These are phyloP conservation scores for Monoplex corrugatus DNA, from an alignment of 2,888 invertebrate species.

Conservation along the genomic window DNA sequence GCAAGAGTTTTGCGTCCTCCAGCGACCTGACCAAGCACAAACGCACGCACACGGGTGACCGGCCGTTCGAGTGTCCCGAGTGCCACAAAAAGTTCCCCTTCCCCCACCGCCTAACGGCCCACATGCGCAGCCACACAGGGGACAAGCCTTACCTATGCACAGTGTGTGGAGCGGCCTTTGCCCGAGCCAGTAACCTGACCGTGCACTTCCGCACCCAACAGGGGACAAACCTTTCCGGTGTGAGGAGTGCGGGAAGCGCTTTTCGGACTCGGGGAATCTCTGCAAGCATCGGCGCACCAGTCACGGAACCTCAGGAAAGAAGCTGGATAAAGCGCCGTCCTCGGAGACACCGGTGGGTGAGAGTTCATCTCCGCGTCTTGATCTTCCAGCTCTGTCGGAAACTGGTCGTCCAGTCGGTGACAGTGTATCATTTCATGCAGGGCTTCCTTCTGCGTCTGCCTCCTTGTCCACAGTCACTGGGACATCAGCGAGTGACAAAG, in stretches of 20 bases:
- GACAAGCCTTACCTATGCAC: constrained; percentile 40
- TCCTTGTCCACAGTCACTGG: too few species aligned
- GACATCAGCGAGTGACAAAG: background rate
- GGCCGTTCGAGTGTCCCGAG: constrained; percentile 27
- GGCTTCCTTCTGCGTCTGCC: too few species aligned
- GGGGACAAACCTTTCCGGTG: constrained; percentile 45
- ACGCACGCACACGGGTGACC: constrained; percentile 34
- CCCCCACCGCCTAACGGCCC: constrained; percentile 39
- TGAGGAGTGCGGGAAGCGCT: constrained; percentile 37
- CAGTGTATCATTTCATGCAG: too few species aligned
- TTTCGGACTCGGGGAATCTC: constrained; percentile 46
- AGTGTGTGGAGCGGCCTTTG: constrained; percentile 41
- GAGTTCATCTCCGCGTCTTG: background rate
- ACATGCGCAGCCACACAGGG: constrained; percentile 45
- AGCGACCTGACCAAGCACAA: constrained; percentile 49
- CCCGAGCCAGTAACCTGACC: constrained; percentile 43
- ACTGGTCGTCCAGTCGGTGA: background rate
- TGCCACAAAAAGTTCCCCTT: constrained; percentile 38
- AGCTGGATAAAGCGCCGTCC: background rate
- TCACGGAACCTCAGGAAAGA: background rate
- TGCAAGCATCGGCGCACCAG: constrained; percentile 46
- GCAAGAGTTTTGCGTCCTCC: constrained; percentile 42
- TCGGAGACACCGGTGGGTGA: background rate
- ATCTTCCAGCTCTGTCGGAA: background rate
- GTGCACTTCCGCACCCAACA: constrained; percentile 43